A percentile compares a stretch with the other conserved stretches of the same genome.
phyloP scores from a whole-genome alignment of 2,888 invertebrate genomes.

The Perdita meconis region DNA sequence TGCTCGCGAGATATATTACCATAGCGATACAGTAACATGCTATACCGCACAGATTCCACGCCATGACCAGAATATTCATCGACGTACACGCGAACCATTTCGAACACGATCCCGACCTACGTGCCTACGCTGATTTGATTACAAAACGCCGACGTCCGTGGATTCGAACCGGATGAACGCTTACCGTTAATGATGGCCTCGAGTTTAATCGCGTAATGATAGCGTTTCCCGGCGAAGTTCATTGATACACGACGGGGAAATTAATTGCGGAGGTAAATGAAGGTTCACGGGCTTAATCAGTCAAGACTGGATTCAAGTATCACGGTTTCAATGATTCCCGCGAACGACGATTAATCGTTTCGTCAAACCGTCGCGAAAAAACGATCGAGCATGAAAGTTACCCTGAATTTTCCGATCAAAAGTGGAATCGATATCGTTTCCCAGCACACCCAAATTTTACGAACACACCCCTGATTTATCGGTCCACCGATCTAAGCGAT shows the following conservation, averaged over 20 bases:
- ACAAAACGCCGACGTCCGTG: slow-evolving; percentile 50
- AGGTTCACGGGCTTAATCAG: too few species aligned
- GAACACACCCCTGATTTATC: slow-evolving; percentile 55
- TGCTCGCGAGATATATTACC: slow-evolving; percentile 63
- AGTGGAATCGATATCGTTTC: slow-evolving; percentile 43
- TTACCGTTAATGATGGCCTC: slow-evolving; percentile 36
- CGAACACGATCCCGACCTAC: slow-evolving; percentile 50
- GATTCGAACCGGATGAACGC: slow-evolving; percentile 42
- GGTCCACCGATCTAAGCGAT: slow-evolving; percentile 43
- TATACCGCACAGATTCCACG: slow-evolving; percentile 50
- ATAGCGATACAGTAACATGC: slow-evolving; percentile 61
- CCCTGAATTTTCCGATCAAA: slow-evolving; percentile 9
- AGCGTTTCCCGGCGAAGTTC: slow-evolving; percentile 26
- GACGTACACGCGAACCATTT: slow-evolving; percentile 43
- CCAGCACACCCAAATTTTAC: slow-evolving; percentile 64
- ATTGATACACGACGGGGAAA: not conserved
- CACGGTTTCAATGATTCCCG: too few species aligned
- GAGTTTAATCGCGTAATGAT: slow-evolving; percentile 18
- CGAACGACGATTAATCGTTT: too few species aligned
- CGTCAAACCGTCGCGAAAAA: too few species aligned
- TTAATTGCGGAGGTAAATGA: slow-evolving; percentile 13
- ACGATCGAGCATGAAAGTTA: too few species aligned
- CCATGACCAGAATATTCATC: slow-evolving; percentile 50
- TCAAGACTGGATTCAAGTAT: too few species aligned
- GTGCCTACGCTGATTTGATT: slow-evolving; percentile 48